Base-by-base conservation (phyloP, 2,888 invertebrate species). In the Nymphalis c-album region DNA sequence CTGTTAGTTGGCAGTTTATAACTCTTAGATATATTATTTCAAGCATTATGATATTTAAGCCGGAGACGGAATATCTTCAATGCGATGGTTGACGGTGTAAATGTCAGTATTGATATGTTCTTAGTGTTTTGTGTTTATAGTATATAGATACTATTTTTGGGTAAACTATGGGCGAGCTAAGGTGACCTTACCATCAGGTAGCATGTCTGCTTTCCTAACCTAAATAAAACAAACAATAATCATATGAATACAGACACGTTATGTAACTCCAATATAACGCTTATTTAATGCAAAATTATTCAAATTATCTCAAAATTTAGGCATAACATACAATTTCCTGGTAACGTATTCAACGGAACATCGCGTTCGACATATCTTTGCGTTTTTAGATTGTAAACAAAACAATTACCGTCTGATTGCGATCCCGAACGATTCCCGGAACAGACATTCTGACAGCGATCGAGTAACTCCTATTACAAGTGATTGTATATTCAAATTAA, bases 371-470 rank as follows among this genome's bases (percentile, higher is more conserved):
- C 10, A 40, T 13, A 40, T 40, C 40, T 40, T 61, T 35, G 31
- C 40, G 62, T 58, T 46, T 58, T 59, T 40, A 13, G 20, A 55
- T 40, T 63, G 60, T 63, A 68, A 63, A 63, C 63, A 69, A 62
- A 69, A 62, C 65, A 48, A 67, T 67, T 62, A 66, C 55, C 35
- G 61, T 58, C 60, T 31, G 60, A 35, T 46, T 35, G 22, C 13
- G 26, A 18, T 26, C 13, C 20, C n/a, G 60, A 46, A 40, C 22
- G 26, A 60, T 65, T 60, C 20, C 35, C 7, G 35, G 58, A 64
- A 59, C 64, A 35, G 31, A 59, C 48, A 17, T n/a, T 17, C 64
- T 47, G 31, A 59, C 48, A 17, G 48, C 48, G 17, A 18, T 48
- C 18, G 18, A 48, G 48, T 8, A 18, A 40, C 10, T 22, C 51